Percentiles rank a stretch among this genome's conserved stretches.
phyloP scores from a whole-genome alignment of 2,113 vertebrate genomes.

The Uria aalge region DNA sequence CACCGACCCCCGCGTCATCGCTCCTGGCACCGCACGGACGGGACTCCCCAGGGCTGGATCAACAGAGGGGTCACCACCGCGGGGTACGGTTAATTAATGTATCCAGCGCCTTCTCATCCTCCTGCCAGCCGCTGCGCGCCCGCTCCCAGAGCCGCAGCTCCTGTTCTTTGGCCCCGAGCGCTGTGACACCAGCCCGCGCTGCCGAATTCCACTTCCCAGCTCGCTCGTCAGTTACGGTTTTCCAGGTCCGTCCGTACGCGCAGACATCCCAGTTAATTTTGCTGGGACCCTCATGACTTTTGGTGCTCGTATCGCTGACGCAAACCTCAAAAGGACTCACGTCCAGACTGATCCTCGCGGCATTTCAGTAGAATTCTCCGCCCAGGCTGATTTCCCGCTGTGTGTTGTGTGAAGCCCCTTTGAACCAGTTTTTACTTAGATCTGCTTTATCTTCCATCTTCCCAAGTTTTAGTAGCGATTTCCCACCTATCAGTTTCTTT shows the following conservation, averaged over 20 bases:
- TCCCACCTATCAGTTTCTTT: not conserved
- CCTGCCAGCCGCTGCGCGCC: not conserved
- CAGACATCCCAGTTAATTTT: accelerated
- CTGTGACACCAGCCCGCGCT: accelerated
- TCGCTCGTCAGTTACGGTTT: accelerated
- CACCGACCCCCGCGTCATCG: accelerated
- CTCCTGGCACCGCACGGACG: accelerated
- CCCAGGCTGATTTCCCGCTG: not conserved
- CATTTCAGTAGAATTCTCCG: not conserved
- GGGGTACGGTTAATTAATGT: not conserved
- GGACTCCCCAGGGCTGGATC: not conserved
- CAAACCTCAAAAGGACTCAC: too few species aligned
- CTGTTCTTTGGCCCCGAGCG: not conserved
- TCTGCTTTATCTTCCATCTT: not conserved
- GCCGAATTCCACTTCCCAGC: not conserved
- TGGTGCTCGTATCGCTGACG: not conserved
- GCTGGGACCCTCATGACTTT: not conserved
- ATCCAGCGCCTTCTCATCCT: not conserved
- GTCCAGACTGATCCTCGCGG: not conserved
- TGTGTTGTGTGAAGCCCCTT: not conserved
- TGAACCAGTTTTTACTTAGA: not conserved
- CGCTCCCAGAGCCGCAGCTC: not conserved
- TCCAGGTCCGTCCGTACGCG: not conserved
- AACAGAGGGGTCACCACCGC: not conserved
- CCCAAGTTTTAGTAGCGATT: not conserved